Percentiles rank a stretch among this genome's conserved stretches.
These are phyloP conservation scores for Neosalanx taihuensis DNA, from an alignment of 2,797 vertebrate species.

Conservation along the genomic window DNA sequence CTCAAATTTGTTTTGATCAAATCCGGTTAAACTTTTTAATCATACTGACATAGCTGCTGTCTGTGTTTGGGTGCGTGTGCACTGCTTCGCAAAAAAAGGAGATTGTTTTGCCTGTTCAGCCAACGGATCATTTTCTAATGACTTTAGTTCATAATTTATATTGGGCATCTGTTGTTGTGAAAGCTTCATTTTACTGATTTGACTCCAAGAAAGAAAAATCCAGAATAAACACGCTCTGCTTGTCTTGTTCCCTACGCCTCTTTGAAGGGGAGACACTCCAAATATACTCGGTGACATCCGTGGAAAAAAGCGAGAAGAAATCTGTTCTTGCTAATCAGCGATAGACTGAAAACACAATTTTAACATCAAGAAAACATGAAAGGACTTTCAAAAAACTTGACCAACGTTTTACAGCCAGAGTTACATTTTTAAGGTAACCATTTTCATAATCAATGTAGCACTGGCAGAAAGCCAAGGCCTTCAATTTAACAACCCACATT, in stretches of 20 bases:
- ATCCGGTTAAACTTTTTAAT: too few species aligned
- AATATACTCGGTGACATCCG: slow-evolving; percentile 50
- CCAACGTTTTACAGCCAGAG: slow-evolving; percentile 38
- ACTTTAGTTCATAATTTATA: slow-evolving; percentile 69
- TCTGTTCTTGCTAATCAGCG: slow-evolving; percentile 27
- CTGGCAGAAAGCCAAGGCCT: slow-evolving; percentile 42
- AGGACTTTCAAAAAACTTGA: slow-evolving; percentile 53
- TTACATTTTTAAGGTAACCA: slow-evolving; percentile 42
- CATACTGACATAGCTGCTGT: not conserved
- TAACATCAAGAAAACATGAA: slow-evolving; percentile 51
- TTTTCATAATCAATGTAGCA: slow-evolving; percentile 55
- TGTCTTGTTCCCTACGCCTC: slow-evolving; percentile 14
- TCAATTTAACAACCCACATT: slow-evolving; percentile 54
- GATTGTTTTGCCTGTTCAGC: slow-evolving; percentile 51
- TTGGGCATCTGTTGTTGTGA: slow-evolving; percentile 65
- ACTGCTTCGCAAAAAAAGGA: slow-evolving; percentile 21
- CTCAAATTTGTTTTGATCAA: not conserved
- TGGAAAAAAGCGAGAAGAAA: slow-evolving; percentile 57
- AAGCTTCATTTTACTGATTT: slow-evolving; percentile 53
- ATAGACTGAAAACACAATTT: slow-evolving; percentile 19
- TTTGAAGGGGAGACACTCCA: slow-evolving; percentile 42
- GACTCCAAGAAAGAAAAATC: slow-evolving; percentile 53
- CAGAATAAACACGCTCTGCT: slow-evolving; percentile 48
- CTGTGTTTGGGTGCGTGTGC: not conserved
- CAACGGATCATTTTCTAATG: slow-evolving; percentile 66